Conservation (phyloP, 2,888 invertebrate species). For the Drosophila dives region DNA sequence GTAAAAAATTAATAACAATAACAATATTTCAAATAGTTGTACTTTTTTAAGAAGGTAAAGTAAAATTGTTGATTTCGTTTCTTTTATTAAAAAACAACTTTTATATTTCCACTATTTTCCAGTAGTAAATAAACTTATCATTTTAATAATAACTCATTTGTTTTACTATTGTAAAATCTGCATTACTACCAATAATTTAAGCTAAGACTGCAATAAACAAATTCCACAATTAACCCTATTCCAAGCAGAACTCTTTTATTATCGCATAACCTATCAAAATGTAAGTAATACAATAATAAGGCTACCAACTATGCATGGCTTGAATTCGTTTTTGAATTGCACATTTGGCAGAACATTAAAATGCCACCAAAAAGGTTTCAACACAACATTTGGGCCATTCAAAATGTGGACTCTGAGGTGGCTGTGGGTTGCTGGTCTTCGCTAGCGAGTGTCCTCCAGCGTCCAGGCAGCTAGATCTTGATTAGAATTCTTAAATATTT, state of each 20-base stretch:
- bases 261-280: not conserved
- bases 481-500: conserved; percentile 84
- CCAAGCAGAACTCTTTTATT: not conserved
- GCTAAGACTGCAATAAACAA: not conserved
- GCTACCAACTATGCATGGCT: conserved; percentile 28
- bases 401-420: conserved; percentile 20
- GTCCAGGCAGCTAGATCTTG: conserved; percentile 79
- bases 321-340: conserved; percentile 59
- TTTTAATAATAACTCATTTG: not conserved
- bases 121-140: fast-evolving
- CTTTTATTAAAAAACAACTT: no score
- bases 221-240: not conserved
- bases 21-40: no score
- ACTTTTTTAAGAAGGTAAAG: not conserved
- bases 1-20: no score
- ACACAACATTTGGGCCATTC: conserved; percentile 79
- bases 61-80: not conserved
- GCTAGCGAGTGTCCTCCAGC: conserved; percentile 30
- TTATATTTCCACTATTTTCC: not conserved
- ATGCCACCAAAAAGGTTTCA: conserved; percentile 81
- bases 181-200: not conserved
- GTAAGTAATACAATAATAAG: conserved; percentile 12
- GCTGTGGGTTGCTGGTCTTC: conserved; percentile 1
- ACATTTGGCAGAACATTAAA: conserved; percentile 81
- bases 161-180: not conserved